Evolutionary conservation across 2,888 invertebrate genomes (phyloP), one percentile per base, ranked within the genome.

Genomic region (Aphrophora alni): DNA sequence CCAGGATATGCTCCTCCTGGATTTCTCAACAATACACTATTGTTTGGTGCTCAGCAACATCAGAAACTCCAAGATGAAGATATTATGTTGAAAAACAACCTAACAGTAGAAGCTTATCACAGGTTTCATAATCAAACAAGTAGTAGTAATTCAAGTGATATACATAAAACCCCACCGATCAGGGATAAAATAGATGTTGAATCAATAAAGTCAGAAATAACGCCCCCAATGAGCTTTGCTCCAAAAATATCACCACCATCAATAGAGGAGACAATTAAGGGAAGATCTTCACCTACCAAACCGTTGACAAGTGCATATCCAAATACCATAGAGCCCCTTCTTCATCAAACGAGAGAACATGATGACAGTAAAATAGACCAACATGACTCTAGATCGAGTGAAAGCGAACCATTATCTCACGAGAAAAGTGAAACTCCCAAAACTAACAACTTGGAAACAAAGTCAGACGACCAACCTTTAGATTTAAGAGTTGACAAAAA

Each of bases 401-500:
- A 81, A 17, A 80, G 69, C 10, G 79, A 80, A 69, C 78, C 72
- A 12, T 82, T 83, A 12, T 82, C 84, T 68, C 71, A 75, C 2
- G 79, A 80, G 21, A 80, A 81, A 17, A 44, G 76, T 26, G 77
- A 76, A 7, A 59, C 38, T 14, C 77, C 79, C 25, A n/a, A n/a
- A n/a, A 73, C 68, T 28, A 33, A 25, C 1, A 25, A 73, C 21
- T 72, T 27, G 12, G 26, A n/a, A n/a, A 14, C 70, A 38, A 78
- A 78, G 38, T 4, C 38, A 24, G 68, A 89, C 5, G 93, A 94
- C 82, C 92, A 93, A 86, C 95, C 96, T 0, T 88, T 96, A 71
- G 96, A 96, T 88, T 89, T 96, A 83, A 93, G 94, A 75, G 89
- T 94, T 26, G 89, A 91, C 33, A 89, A 90, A 82, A 92, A 93